phyloP scores from a whole-genome alignment of 2,888 invertebrate species.

The Cryptocephalus primarius region DNA sequence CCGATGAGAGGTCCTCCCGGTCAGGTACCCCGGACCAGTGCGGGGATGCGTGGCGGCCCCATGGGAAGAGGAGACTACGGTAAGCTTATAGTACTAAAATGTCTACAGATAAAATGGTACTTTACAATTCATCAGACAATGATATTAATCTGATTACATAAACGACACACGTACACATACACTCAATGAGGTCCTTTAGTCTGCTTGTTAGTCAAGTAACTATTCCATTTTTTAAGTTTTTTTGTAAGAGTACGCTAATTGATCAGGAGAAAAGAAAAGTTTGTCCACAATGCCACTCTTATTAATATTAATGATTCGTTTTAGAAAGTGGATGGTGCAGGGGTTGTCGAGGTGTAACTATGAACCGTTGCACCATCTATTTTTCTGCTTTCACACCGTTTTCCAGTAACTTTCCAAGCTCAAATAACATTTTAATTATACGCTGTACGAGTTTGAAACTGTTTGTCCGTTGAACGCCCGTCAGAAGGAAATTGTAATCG shows the following conservation, averaged over 20 bases:
- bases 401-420: no score
- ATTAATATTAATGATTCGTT: no score
- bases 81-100: constrained; percentile 44
- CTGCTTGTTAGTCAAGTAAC: constrained; percentile 38
- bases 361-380: constrained; percentile 9
- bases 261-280: no score
- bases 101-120: no score
- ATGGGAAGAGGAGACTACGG: constrained; percentile 85
- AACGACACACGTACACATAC: no score
- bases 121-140: no score
- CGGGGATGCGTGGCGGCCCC: constrained; percentile 52
- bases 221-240: constrained; percentile 25
- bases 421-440: no score
- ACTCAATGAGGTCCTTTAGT: constrained; percentile 23
- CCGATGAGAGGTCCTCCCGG: constrained; percentile 47
- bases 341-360: constrained; percentile 3
- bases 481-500: no score
- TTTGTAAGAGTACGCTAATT: constrained; percentile 3
- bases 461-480: no score
- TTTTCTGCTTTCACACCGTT: neutral
- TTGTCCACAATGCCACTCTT: no score
- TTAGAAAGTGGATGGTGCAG: constrained; percentile 9
- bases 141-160: no score
- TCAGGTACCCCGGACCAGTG: constrained; percentile 26
- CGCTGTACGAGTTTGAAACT: no score